phyloP scores from a whole-genome alignment of 1,140 invertebrate species.

The Cydia amplana region DNA sequence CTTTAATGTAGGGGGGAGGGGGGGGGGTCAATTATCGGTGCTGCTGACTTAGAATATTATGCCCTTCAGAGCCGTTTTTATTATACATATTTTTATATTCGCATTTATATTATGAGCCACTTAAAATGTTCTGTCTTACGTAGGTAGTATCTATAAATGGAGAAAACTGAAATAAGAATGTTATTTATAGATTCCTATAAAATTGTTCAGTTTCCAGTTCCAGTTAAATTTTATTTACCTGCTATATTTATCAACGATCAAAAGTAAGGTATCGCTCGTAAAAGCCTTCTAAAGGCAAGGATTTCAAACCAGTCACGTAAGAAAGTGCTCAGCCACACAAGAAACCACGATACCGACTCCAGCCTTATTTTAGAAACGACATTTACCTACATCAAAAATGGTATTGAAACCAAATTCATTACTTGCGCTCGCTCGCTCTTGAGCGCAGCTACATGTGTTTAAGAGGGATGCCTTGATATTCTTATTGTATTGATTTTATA shows the following conservation, averaged over 20 bases:
- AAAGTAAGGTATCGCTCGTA: constrained; percentile 22
- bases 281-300: background rate
- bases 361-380: background rate
- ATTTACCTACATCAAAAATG: background rate
- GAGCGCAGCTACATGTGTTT: background rate
- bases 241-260: constrained; percentile 11
- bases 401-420: background rate
- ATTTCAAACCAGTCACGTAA: constrained; percentile 29
- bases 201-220: background rate
- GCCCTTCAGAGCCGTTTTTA: too few relatives aligned
- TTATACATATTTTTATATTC: too few relatives aligned
- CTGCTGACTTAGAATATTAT: too few relatives aligned
- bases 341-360: constrained; percentile 20
- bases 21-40: too few relatives aligned
- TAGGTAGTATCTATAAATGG: too few relatives aligned
- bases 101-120: too few relatives aligned
- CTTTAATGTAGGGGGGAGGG: too few relatives aligned
- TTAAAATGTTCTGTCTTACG: too few relatives aligned
- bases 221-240: background rate
- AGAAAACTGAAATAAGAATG: background rate
- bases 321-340: constrained; percentile 27
- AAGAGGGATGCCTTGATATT: background rate
- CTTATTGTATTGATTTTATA: background rate
- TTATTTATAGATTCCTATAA: background rate
- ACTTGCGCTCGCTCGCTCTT: background rate